These are phyloP conservation scores for Cheumatopsyche charites DNA, from an alignment of 1,140 invertebrate genomes.

Conservation along the genomic window DNA sequence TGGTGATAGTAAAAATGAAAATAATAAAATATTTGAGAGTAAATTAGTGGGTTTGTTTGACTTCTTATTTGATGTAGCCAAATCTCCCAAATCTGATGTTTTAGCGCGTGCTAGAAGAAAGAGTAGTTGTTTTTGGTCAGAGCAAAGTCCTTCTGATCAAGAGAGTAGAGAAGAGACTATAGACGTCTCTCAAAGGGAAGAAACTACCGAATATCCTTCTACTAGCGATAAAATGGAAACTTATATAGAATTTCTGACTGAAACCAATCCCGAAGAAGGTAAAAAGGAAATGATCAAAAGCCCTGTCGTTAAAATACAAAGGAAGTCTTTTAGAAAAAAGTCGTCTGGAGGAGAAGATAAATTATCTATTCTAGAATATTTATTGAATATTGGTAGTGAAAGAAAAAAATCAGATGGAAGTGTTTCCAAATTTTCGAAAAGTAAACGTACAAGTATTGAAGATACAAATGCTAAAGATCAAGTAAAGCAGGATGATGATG, in stretches of 20 bases:
- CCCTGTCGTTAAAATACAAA: conserved; percentile 39
- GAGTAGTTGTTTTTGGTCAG: conserved; percentile 58
- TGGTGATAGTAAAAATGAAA: conserved; percentile 49
- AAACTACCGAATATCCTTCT: conserved; percentile 51
- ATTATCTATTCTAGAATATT: conserved; percentile 41
- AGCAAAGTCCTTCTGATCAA: conserved; percentile 53
- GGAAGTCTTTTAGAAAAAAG: conserved; percentile 43
- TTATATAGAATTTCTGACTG: conserved; percentile 57
- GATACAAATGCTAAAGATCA: conserved; percentile 30
- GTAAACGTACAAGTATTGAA: conserved; percentile 42
- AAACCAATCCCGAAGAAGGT: conserved; percentile 52
- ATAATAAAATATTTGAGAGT: conserved; percentile 54
- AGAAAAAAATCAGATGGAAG: conserved; percentile 35
- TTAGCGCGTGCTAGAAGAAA: conserved; percentile 53
- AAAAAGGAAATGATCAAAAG: conserved; percentile 33
- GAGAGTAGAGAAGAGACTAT: conserved; percentile 52
- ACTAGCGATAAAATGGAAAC: conserved; percentile 58
- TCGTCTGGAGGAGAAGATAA: conserved; percentile 43
- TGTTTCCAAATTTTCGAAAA: conserved; percentile 23
- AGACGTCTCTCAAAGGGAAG: conserved; percentile 53
- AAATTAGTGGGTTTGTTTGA: conserved; percentile 59
- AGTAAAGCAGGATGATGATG: conserved; percentile 51
- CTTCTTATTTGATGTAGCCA: conserved; percentile 57
- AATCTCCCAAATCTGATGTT: conserved; percentile 56
- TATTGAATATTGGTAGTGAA: conserved; percentile 39